Conservation (phyloP, 2,888 invertebrate genomes). For the Tryphoninae sp. region DNA sequence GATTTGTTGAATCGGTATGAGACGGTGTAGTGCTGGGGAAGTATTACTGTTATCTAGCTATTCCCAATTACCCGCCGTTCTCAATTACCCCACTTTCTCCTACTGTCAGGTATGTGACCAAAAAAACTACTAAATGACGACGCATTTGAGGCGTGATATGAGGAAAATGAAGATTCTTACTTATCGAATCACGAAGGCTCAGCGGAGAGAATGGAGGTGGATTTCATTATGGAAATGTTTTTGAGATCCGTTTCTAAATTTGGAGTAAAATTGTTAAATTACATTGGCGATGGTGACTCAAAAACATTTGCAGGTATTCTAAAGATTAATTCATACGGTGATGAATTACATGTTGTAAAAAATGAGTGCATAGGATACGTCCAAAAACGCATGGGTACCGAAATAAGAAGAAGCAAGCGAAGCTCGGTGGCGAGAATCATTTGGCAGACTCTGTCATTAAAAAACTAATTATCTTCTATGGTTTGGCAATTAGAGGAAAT, state of each 20-base stretch:
- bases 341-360: not conserved
- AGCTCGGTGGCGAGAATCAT: constrained; percentile 41
- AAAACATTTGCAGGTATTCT: not conserved
- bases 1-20: no score
- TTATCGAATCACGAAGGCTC: not conserved
- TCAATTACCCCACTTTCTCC: no score
- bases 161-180: not conserved
- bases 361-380: not conserved
- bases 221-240: not conserved
- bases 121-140: not conserved
- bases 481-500: constrained; percentile 38
- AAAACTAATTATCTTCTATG: constrained; percentile 41
- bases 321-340: not conserved
- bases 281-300: not conserved
- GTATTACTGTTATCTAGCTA: no score
- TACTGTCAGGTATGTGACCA: not conserved
- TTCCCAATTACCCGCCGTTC: no score
- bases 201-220: not conserved
- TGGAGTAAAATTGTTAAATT: not conserved
- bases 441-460: constrained; percentile 26
- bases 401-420: constrained; percentile 22
- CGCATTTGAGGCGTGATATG: not conserved
- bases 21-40: no score
- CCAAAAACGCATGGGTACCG: not conserved
- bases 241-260: not conserved